Conservation (phyloP, 2,888 invertebrate genomes). For the Lepidocyrtoides sp. region DNA sequence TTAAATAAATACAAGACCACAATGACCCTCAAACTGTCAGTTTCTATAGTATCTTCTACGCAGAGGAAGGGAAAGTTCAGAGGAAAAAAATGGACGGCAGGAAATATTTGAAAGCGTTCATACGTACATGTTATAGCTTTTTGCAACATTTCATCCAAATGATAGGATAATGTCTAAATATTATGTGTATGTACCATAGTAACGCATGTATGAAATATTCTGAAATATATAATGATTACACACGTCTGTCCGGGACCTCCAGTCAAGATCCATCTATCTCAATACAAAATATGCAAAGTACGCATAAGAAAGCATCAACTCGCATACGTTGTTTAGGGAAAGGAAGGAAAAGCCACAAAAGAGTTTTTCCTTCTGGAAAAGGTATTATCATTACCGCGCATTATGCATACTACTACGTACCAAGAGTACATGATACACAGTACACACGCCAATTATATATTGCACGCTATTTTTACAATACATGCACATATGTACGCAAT, state of each 20-base stretch:
- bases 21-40: too few relatives aligned
- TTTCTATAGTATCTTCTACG: too few relatives aligned
- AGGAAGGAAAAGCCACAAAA: neutral
- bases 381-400: neutral
- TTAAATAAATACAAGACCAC: too few relatives aligned
- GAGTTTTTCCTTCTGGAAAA: neutral
- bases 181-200: neutral
- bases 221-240: neutral
- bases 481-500: conserved; percentile 16
- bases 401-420: too few relatives aligned
- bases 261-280: neutral
- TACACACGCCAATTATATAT: conserved; percentile 3
- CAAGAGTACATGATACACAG: neutral
- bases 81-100: too few relatives aligned
- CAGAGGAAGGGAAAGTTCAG: too few relatives aligned
- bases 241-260: neutral
- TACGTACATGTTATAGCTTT: too few relatives aligned
- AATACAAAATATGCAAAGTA: neutral
- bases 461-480: neutral
- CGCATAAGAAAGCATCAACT: neutral
- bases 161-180: neutral
- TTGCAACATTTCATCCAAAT: too few relatives aligned
- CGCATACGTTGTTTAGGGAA: neutral
- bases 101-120: too few relatives aligned
- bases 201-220: too few relatives aligned